Conservation (phyloP, 1,140 invertebrate species). For the Zaprionus vittiger region DNA sequence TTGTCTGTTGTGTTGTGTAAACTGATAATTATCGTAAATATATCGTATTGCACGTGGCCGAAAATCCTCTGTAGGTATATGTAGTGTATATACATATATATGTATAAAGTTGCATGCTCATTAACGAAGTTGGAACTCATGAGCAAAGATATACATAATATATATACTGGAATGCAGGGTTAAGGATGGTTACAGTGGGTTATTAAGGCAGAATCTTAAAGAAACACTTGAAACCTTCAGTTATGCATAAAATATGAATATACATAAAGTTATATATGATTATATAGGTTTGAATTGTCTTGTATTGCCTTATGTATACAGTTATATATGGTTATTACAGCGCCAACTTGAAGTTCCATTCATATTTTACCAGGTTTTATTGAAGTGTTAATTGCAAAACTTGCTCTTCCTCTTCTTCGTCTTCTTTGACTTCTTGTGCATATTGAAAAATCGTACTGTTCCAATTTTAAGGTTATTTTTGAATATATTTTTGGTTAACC, state of each 20-base stretch:
- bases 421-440: background rate
- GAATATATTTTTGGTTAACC: slow-evolving; percentile 13
- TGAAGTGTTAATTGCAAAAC: slow-evolving; percentile 25
- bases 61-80: background rate
- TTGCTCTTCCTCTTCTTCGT: background rate
- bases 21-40: slow-evolving; percentile 42
- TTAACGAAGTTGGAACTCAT: slow-evolving; percentile 32
- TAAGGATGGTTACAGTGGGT: background rate
- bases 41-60: slow-evolving; percentile 15
- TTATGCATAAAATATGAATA: background rate
- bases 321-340: slow-evolving; percentile 6
- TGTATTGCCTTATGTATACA: background rate
- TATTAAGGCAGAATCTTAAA: background rate
- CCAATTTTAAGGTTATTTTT: slow-evolving; percentile 17
- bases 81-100: background rate
- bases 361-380: slow-evolving; percentile 25
- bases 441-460: slow-evolving; percentile 19
- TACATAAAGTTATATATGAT: background rate
- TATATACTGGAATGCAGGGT: background rate
- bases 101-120: slow-evolving; percentile 20
- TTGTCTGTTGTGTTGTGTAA: slow-evolving; percentile 37
- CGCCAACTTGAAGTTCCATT: background rate
- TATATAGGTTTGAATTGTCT: background rate
- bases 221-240: background rate
- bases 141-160: slow-evolving; percentile 8